Conservation (phyloP, 2,888 invertebrate genomes). For the Heliconius charithonia region DNA sequence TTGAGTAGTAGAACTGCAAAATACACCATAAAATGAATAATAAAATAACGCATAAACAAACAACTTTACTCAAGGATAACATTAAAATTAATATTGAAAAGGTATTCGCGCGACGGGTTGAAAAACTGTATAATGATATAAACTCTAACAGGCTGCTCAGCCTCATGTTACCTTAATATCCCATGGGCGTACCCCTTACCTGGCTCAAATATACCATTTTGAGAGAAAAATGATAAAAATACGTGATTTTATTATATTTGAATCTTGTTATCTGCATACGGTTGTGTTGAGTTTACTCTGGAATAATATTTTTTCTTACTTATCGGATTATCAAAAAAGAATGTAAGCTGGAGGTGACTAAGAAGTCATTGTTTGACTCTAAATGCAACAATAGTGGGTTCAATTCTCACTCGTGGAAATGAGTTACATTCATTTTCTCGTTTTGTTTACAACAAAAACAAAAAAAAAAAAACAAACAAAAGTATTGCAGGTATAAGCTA, state of each 20-base stretch:
- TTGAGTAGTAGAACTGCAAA: neutral
- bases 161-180: slow-evolving; percentile 30
- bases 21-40: neutral
- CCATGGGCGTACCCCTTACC: slow-evolving; percentile 26
- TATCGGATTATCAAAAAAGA: too few species aligned
- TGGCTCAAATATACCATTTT: slow-evolving; percentile 24
- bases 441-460: too few species aligned
- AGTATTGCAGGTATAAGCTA: too few species aligned
- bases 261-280: neutral
- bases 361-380: too few species aligned
- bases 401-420: too few species aligned
- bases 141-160: neutral
- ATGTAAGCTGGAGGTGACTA: too few species aligned
- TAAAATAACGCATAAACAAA: neutral
- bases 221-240: slow-evolving; percentile 26
- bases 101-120: slow-evolving; percentile 1
- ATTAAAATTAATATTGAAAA: slow-evolving; percentile 22
- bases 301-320: too few species aligned
- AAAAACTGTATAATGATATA: slow-evolving; percentile 27
- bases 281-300: neutral
- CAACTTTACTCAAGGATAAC: neutral
- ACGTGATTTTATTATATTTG: slow-evolving; percentile 19
- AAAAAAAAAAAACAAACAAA: too few species aligned
- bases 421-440: too few species aligned
- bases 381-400: too few species aligned